phyloP scores from a whole-genome alignment of 2,797 vertebrate genomes.

The Tamandua tetradactyla region DNA sequence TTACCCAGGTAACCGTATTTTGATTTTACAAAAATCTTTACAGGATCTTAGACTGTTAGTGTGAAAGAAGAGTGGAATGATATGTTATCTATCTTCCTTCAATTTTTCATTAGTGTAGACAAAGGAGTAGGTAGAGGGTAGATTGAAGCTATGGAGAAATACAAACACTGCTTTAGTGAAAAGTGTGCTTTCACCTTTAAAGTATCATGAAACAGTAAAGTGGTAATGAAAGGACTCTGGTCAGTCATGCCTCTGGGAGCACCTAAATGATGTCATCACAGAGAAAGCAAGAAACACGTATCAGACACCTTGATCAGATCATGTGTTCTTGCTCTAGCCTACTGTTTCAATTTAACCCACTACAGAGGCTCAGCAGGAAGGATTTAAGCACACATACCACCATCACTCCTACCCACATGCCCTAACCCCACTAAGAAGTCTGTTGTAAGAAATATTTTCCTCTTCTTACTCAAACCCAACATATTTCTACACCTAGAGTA shows the following conservation, averaged over 20 bases:
- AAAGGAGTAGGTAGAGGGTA: not conserved
- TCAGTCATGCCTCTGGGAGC: not conserved
- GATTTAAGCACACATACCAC: not conserved
- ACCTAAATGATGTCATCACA: not conserved
- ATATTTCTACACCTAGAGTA: not conserved
- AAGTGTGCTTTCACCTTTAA: conserved; percentile 40
- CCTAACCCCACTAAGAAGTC: too few relatives aligned
- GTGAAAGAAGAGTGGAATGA: not conserved
- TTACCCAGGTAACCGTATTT: conserved; percentile 60
- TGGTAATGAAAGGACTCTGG: not conserved
- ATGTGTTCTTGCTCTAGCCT: not conserved
- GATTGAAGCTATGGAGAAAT: conserved; percentile 1
- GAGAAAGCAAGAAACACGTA: conserved; percentile 17
- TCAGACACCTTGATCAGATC: not conserved
- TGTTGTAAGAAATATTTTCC: not conserved
- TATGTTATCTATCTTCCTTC: conserved; percentile 16
- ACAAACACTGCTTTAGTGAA: not conserved
- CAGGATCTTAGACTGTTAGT: not conserved
- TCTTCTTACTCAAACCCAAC: not conserved
- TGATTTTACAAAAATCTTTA: conserved; percentile 43
- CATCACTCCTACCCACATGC: too few relatives aligned
- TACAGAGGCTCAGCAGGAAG: not conserved
- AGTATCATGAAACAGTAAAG: not conserved
- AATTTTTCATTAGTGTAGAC: conserved; percentile 18
- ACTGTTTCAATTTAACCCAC: not conserved